Evolutionary conservation across 2,113 vertebrate genomes (phyloP).

Genomic region (Corydoras sp.): DNA sequence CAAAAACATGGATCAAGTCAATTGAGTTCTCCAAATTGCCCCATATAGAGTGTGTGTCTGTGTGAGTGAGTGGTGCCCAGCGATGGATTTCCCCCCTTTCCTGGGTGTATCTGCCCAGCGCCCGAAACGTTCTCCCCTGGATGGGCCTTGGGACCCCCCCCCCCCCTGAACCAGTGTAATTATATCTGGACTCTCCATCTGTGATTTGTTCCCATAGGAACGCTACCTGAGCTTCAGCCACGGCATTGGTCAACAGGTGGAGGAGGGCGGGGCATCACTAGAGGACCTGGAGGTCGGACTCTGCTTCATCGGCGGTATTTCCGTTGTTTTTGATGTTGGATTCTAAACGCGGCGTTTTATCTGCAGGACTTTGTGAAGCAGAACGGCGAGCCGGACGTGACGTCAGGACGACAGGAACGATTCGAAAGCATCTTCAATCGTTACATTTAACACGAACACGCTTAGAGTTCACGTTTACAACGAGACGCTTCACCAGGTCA

Average conservation of each 20-base stretch:
- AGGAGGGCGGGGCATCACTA: conserved; percentile 52
- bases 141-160: too few species aligned
- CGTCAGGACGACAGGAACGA: conserved; percentile 63
- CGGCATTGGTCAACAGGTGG: conserved; percentile 54
- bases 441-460: conserved; percentile 46
- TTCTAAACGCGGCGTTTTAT: neutral
- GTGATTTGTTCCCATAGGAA: conserved; percentile 44
- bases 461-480: neutral
- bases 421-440: conserved; percentile 60
- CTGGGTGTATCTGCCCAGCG: too few species aligned
- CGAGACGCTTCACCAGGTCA: too few species aligned
- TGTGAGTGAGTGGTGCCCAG: too few species aligned
- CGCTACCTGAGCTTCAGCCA: conserved; percentile 55
- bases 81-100: too few species aligned
- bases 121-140: too few species aligned
- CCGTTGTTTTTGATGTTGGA: neutral
- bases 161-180: too few species aligned
- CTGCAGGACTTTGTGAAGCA: conserved; percentile 55
- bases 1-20: too few species aligned
- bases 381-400: conserved; percentile 54
- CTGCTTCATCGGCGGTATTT: neutral
- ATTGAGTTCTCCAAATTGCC: too few species aligned
- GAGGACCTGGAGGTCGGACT: conserved; percentile 57
- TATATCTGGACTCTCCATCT: neutral
- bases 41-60: too few species aligned